Evolutionary conservation across 2,888 invertebrate species (phyloP), one percentile per base, ranked within the genome.

Genomic region (Blomia tropicalis): DNA sequence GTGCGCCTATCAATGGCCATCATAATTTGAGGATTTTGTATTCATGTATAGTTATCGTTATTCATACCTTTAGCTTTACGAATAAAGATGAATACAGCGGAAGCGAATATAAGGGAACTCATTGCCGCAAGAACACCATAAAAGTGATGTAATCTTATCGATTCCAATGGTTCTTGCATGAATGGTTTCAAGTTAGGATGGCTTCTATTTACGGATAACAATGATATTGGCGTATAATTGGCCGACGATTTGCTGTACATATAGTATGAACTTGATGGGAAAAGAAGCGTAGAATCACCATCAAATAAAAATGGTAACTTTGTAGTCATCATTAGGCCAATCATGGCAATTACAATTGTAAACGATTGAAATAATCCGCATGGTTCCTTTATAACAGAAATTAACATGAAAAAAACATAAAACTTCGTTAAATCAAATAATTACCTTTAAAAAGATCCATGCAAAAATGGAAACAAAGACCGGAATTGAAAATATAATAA

Each of bases 401-500:
- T n/a, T n/a, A 22, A 5, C 22, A 41, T 41, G n/a, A 41, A 41
- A 41, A 41, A 17, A 14, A 41, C n/a, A n/a, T n/a, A n/a, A n/a
- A n/a, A n/a, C n/a, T n/a, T n/a, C 36, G 36, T 36, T 36, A 17
- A 36, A 7, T 11, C 36, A 17, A 36, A n/a, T 4, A 60, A 51
- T 60, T 27, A 64, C 64, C 32, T 87, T 87, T n/a, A 90, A 77
- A 73, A 89, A 87, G 25, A 73, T 68, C 43, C 72, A 69, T 0
- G 73, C 73, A 61, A 73, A 73, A 69, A 91, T 82, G 51, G 87
- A 85, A 41, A 90, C 90, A 76, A 91, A 90, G 36, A 91, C 89
- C 1, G 90, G 90, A 43, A 88, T 88, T 41, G 88, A 89, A 74
- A 90, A 90, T 29, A 90, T 87, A 66, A 88, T 85, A 2, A 88